phyloP scores from a whole-genome alignment of 2,113 vertebrate genomes.

The Anthoscopus minutus region DNA sequence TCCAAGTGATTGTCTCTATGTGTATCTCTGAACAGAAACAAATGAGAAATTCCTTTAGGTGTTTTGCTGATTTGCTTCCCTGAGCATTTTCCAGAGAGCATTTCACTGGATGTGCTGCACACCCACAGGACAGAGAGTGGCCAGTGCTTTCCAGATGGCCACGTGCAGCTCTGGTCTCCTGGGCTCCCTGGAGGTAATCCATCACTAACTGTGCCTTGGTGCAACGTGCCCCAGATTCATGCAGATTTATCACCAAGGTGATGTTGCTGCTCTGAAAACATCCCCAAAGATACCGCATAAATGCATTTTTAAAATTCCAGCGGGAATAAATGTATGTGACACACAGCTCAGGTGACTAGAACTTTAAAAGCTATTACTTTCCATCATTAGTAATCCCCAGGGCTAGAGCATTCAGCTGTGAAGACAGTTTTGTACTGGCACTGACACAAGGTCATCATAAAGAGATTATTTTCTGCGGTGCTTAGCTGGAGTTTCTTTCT shows the following conservation, averaged over 20 bases:
- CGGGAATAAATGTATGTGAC: background rate
- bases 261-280: background rate
- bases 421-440: conserved; percentile 17
- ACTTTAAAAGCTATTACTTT: conserved; percentile 47
- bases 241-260: background rate
- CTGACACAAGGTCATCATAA: conserved; percentile 39
- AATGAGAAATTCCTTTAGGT: background rate
- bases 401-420: conserved; percentile 41
- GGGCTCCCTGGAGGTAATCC: background rate
- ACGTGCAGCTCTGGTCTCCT: background rate
- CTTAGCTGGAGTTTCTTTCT: background rate
- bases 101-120: background rate
- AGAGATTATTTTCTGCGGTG: conserved; percentile 28
- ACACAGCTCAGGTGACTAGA: conserved; percentile 6
- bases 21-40: background rate
- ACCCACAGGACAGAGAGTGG: background rate
- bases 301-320: background rate
- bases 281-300: background rate
- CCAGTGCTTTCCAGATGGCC: background rate
- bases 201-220: background rate
- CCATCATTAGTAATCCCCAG: conserved; percentile 31
- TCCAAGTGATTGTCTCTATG: background rate
- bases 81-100: background rate
- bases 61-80: background rate
- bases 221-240: background rate